Conservation (phyloP, 2,888 invertebrate species). For the Agrochola circellaris region DNA sequence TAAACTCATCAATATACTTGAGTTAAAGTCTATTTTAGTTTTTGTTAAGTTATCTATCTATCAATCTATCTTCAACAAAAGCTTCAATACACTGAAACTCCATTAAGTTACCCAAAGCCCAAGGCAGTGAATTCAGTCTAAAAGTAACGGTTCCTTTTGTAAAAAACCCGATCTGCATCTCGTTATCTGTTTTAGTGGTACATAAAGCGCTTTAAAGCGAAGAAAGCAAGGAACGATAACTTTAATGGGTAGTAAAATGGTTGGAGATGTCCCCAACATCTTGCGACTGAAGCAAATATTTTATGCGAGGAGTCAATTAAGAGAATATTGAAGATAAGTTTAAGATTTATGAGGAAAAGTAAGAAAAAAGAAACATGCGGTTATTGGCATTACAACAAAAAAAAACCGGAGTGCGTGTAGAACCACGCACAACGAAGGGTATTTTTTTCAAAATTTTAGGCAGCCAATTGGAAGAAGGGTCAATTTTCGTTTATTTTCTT, state of each 20-base stretch:
- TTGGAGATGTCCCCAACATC: slow-evolving; percentile 28
- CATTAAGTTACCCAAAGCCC: slow-evolving; percentile 32
- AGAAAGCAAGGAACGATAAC: slow-evolving; percentile 50
- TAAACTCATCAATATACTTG: not conserved
- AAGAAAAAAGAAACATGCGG: too few species aligned
- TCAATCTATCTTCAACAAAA: slow-evolving; percentile 9
- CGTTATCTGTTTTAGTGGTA: slow-evolving; percentile 58
- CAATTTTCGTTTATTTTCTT: too few species aligned
- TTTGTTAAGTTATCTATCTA: not conserved
- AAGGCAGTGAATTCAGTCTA: slow-evolving; percentile 22
- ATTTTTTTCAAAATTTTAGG: too few species aligned
- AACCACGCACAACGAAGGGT: too few species aligned
- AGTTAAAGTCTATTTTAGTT: not conserved
- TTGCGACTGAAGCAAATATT: slow-evolving; percentile 12
- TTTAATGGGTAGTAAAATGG: slow-evolving; percentile 65
- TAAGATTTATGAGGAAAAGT: not conserved
- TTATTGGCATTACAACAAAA: too few species aligned
- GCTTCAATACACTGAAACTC: slow-evolving; percentile 16
- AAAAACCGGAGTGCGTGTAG: too few species aligned
- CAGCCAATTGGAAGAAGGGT: too few species aligned
- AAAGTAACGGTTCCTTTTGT: slow-evolving; percentile 37
- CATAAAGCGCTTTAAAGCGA: slow-evolving; percentile 51
- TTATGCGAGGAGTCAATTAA: slow-evolving; percentile 4
- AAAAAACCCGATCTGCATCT: slow-evolving; percentile 39
- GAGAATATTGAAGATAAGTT: not conserved